phyloP scores from a whole-genome alignment of 2,113 vertebrate species.

The Montifringilla adamsi region DNA sequence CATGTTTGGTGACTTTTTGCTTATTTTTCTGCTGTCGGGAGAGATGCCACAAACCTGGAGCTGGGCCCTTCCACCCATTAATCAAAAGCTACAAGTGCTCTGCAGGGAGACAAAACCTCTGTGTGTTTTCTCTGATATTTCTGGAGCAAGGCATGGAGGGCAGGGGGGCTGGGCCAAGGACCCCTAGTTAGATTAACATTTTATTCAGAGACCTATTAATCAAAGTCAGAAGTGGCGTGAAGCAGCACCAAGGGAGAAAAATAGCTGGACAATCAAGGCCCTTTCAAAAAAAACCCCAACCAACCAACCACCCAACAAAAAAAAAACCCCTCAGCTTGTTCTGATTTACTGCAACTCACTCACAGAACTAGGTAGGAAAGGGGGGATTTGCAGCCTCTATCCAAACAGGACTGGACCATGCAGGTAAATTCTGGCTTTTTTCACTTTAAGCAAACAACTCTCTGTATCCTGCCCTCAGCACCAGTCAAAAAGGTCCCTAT shows the following conservation, averaged over 20 bases:
- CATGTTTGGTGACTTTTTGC: conserved; percentile 72
- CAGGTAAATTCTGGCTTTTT: conserved; percentile 62
- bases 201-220: conserved; percentile 79
- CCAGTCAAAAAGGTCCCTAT: conserved; percentile 56
- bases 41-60: conserved; percentile 67
- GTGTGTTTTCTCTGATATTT: conserved; percentile 71
- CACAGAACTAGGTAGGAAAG: not conserved
- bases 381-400: conserved; percentile 17
- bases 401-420: conserved; percentile 11
- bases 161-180: conserved; percentile 26
- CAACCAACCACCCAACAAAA: not conserved
- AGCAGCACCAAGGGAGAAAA: conserved; percentile 60
- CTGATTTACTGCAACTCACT: conserved; percentile 30
- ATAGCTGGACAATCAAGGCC: conserved; percentile 23
- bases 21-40: conserved; percentile 78
- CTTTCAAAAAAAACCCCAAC: not conserved
- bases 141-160: conserved; percentile 32
- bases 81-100: conserved; percentile 75
- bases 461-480: not conserved
- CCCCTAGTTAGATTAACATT: conserved; percentile 69
- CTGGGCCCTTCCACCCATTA: conserved; percentile 74
- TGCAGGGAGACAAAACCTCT: conserved; percentile 70
- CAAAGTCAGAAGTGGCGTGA: conserved; percentile 73
- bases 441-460: conserved; percentile 54
- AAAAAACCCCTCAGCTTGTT: not conserved